Evolutionary conservation across 2,113 vertebrate genomes (phyloP), one percentile per base, ranked within the genome.

Genomic region (Cyprinodon variegatus): DNA sequence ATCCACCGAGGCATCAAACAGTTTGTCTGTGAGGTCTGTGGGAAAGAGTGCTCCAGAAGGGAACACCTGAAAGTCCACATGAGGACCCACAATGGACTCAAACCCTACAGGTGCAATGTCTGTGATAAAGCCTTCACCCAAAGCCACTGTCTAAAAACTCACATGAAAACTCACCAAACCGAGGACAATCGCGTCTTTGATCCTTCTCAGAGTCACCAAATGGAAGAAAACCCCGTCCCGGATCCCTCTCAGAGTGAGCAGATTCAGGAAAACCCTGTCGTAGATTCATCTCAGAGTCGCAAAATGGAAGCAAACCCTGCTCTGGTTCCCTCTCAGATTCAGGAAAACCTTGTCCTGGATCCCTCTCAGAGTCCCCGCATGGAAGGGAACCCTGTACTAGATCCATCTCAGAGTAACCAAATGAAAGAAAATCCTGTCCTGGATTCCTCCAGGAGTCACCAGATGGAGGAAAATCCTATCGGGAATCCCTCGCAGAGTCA

Each of bases 111-210:
- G 0, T 90, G 88, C 39, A 11, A 36, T 2, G 0, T 82, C 17
- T 90, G 88, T 1, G 77, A 78, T 6, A 81, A 65, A 3, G 70
- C 88, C 20, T 90, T 88, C 43, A 90, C 86, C 5, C 86, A 88
- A 76, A 75, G 82, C 39, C 88, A 90, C 79, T 88, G 86, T 39
- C 80, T 90, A 73, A 90, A 86, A 20, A 85, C 84, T 0, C 88
- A 88, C 82, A 79, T 88, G 82, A 90, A 71, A 75, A 81, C 64
- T 0, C 86, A 88, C 72, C 40, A 38, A 11, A 3, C 3, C 0
- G 74, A 53, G 0, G 74, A 76, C 0, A 0, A 4, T 1, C 0
- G 4, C 13, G 10, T 37, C 22, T 60, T 48, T 20, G 36, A 57
- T 40, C 39, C 62, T 3, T 3, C 38, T 9, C 50, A 10, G 38